Percentiles rank a stretch among this genome's conserved stretches.
phyloP scores from a whole-genome alignment of 2,888 invertebrate genomes.

The Cantharis flavilabris region DNA sequence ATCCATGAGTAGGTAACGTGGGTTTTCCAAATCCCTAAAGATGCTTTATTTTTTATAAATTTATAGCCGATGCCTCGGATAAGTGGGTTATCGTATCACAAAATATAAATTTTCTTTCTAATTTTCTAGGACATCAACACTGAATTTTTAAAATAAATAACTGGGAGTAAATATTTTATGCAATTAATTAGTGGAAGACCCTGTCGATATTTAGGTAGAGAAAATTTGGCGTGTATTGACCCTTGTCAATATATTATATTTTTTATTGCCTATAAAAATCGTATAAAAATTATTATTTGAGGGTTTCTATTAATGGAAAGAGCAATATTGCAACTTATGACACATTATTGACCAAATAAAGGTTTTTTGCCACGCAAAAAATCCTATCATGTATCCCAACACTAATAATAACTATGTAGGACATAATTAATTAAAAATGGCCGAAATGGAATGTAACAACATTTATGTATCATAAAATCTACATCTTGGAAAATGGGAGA shows the following conservation, averaged over 20 bases:
- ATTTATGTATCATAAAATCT: background rate
- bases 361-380: background rate
- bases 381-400: background rate
- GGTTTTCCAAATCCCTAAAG: background rate
- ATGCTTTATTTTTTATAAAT: background rate
- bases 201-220: background rate
- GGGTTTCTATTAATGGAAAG: constrained; percentile 11
- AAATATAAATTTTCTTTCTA: background rate
- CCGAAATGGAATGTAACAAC: background rate
- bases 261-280: constrained; percentile 16
- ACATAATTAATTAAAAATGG: background rate
- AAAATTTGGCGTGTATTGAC: constrained; percentile 18
- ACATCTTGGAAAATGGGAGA: background rate
- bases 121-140: background rate
- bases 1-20: background rate
- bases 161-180: constrained; percentile 1
- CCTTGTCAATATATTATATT: constrained; percentile 4
- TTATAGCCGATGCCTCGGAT: background rate
- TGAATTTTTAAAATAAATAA: background rate
- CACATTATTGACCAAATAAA: constrained; percentile 1
- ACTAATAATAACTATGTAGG: background rate
- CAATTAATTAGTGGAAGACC: background rate
- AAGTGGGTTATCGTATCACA: constrained; percentile 2
- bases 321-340: background rate
- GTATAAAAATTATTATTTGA: constrained; percentile 21